These are phyloP conservation scores for Phoenicopterus ruber DNA, from an alignment of 2,113 vertebrate genomes.

Conservation along the genomic window DNA sequence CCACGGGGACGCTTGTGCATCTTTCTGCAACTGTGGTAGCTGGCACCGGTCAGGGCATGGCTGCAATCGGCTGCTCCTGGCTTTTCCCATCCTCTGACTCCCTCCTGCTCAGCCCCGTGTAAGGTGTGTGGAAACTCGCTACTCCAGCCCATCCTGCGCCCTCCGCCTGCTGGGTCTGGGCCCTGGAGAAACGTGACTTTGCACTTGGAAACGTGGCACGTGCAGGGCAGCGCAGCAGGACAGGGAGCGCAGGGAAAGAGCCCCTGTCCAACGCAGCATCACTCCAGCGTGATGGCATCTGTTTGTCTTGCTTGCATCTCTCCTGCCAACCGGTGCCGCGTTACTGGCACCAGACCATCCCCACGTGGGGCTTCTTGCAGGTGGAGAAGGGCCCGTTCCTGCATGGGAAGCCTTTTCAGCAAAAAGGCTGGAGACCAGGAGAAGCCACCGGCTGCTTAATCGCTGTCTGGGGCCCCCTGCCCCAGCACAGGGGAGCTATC, in stretches of 20 bases:
- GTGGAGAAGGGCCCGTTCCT: not conserved
- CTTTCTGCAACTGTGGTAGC: fast-evolving
- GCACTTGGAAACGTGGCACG: not conserved
- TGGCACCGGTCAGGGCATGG: fast-evolving
- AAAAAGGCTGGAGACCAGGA: not conserved
- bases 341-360: fast-evolving
- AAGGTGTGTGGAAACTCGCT: not conserved
- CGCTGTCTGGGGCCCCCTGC: not conserved
- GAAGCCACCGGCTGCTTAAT: not conserved
- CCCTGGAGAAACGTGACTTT: not conserved
- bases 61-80: fast-evolving
- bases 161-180: fast-evolving
- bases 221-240: not conserved
- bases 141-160: not conserved
- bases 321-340: not conserved
- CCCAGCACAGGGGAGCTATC: not conserved
- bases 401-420: not conserved
- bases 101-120: not conserved
- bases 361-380: fast-evolving
- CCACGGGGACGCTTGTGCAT: fast-evolving
- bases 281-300: not conserved
- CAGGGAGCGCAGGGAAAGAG: not conserved
- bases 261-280: fast-evolving
- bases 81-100: not conserved
- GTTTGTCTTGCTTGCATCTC: not conserved